A percentile compares a stretch with the other conserved stretches of the same genome.
Conservation (phyloP, 2,797 vertebrate species). For the Chloroceryle inda region DNA sequence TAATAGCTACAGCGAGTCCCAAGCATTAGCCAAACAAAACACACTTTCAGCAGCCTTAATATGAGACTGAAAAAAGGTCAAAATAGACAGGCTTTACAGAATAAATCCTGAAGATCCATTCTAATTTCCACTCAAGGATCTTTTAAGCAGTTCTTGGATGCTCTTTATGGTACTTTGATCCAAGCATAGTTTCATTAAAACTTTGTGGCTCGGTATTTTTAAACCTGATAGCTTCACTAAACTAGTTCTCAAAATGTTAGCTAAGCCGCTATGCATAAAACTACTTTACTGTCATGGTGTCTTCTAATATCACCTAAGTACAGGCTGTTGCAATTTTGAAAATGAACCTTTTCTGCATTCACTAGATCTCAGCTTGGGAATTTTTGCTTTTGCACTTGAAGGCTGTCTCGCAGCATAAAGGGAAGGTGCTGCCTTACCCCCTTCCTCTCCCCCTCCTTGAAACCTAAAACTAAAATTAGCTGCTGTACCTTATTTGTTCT, state of each 20-base stretch:
- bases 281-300: slow-evolving; percentile 82
- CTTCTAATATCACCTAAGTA: slow-evolving; percentile 80
- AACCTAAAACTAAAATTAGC: slow-evolving; percentile 80
- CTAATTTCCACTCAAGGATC: slow-evolving; percentile 84
- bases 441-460: slow-evolving; percentile 58
- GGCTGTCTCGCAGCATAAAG: slow-evolving; percentile 63
- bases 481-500: slow-evolving; percentile 77
- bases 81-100: slow-evolving; percentile 82
- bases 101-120: slow-evolving; percentile 85
- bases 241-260: slow-evolving; percentile 79
- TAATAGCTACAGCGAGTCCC: slow-evolving; percentile 63
- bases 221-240: slow-evolving; percentile 81
- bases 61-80: slow-evolving; percentile 80
- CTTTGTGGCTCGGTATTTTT: slow-evolving; percentile 82
- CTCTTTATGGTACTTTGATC: slow-evolving; percentile 82
- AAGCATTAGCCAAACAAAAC: slow-evolving; percentile 81
- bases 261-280: slow-evolving; percentile 83
- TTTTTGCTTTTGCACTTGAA: slow-evolving; percentile 70
- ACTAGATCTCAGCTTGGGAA: slow-evolving; percentile 76
- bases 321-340: slow-evolving; percentile 76
- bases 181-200: slow-evolving; percentile 83
- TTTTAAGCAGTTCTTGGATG: slow-evolving; percentile 83
- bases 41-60: slow-evolving; percentile 77
- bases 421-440: slow-evolving; percentile 70
- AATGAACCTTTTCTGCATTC: slow-evolving; percentile 80